Base-by-base conservation (phyloP, 1,140 invertebrate species). In the Macrobrachium rosenbergii region DNA sequence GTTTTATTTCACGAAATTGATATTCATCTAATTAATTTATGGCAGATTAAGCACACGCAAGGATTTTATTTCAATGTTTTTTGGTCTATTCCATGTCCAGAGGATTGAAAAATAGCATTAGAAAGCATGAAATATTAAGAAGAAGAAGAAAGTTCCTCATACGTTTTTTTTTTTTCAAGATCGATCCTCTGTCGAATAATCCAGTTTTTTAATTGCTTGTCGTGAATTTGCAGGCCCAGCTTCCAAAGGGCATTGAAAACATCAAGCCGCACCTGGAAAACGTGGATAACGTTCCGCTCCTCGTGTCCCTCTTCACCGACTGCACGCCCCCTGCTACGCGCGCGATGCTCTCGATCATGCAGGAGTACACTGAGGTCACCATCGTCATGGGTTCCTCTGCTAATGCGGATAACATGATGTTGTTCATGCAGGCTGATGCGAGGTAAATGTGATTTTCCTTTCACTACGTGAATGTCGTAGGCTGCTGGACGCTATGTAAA, bases 231-330 rank as follows among this genome's bases (percentile, higher is more conserved):
- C 86, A 89, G 94, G 97, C 98, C 2, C 98, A 99, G 93, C 92
- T 99, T 82, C 98, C 98, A 0, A 94, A 97, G 79, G 98, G 98
- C 58, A 99, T 99, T 89, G 97, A 99, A 90, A 98, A 99, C 92
- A 99, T 99, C 88, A 94, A 98, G 37, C 98, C 98, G 0, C 98
- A 99, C 92, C 94, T 99, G 83, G 96, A 98, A 91, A 94, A 96
- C 90, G 97, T 99, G 89, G 98, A 99, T 92, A 99, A 99, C 93
- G 98, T 99, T 60, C 98, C 98, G 2, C 92, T 99, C 16, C 93
- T 99, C 67, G 98, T 99, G 2, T 99, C 98, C 0, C 93, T 99
- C 0, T 99, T 99, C 91, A 99, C 98, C 3, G 98, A 99, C 92
- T 99, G 98, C 92, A 98, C 96, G 10, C 94, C 97, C 14, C 96